Evolutionary conservation across 2,797 vertebrate species (phyloP).

Genomic region (Artibeus jamaicensis): DNA sequence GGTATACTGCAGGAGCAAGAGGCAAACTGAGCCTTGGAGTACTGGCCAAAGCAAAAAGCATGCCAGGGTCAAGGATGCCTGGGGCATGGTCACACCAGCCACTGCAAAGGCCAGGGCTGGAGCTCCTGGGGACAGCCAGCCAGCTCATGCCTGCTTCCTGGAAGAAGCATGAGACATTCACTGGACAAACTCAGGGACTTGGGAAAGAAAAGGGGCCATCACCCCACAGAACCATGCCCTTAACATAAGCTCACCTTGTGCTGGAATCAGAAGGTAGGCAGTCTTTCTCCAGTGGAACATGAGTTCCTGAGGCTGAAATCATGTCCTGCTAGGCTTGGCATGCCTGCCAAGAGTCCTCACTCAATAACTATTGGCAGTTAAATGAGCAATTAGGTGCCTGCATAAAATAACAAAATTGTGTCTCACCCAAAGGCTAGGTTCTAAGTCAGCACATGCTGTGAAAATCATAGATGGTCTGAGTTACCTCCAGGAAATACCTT

Average conservation of each 20-base stretch:
- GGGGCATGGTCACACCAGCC: accelerated
- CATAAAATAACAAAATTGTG: not conserved
- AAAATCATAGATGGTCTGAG: not conserved
- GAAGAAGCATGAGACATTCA: not conserved
- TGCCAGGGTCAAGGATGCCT: not conserved
- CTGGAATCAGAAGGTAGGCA: not conserved
- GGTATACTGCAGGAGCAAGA: not conserved
- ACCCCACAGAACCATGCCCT: not conserved
- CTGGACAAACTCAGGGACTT: not conserved
- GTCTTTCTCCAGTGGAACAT: not conserved
- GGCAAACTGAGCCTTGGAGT: not conserved
- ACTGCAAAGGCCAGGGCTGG: not conserved
- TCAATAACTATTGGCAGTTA: not conserved
- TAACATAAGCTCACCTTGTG: not conserved
- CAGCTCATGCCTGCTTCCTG: not conserved
- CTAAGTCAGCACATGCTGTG: not conserved
- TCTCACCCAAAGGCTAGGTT: not conserved
- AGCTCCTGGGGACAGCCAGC: not conserved
- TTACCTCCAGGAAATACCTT: not conserved
- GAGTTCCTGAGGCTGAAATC: not conserved
- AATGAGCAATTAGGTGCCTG: not conserved
- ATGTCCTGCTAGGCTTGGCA: not conserved
- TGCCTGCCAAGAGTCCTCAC: not conserved
- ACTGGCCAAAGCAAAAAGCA: not conserved
- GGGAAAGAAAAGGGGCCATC: not conserved